Evolutionary conservation across 2,113 vertebrate genomes (phyloP).

Genomic region (Centropus bengalensis): DNA sequence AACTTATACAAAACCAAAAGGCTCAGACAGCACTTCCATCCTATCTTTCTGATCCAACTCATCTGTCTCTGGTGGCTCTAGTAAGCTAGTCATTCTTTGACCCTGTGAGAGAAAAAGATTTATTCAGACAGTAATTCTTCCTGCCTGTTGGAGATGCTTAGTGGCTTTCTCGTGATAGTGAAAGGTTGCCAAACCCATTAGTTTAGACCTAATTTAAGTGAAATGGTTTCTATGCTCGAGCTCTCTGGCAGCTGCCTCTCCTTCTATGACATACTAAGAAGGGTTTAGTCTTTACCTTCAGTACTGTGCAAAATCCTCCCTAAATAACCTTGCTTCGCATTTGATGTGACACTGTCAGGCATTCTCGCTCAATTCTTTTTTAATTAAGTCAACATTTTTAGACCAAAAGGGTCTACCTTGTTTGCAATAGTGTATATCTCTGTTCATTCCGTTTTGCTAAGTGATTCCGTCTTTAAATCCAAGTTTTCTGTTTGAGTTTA

Average conservation of each 20-base stretch:
- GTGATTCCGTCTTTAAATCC: background rate
- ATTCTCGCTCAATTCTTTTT: background rate
- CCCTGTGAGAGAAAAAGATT: background rate
- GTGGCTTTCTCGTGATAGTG: background rate
- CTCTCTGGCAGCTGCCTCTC: background rate
- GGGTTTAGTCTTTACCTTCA: background rate
- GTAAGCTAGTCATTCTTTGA: background rate
- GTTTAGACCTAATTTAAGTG: background rate
- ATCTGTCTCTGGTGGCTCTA: background rate
- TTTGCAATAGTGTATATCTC: background rate
- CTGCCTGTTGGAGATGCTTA: background rate
- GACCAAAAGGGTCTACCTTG: background rate
- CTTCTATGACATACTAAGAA: background rate
- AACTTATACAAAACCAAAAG: background rate
- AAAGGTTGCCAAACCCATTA: background rate
- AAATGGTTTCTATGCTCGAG: background rate
- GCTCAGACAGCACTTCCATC: background rate
- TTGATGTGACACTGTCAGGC: rapidly evolving
- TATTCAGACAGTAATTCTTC: background rate
- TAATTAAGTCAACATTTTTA: background rate
- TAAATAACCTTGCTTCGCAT: background rate
- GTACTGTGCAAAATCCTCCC: background rate
- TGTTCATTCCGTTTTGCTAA: background rate
- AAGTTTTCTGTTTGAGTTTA: background rate
- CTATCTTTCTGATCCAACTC: background rate